Base-by-base conservation (phyloP, 2,888 invertebrate genomes). In the Lasioglossum malachurum region DNA sequence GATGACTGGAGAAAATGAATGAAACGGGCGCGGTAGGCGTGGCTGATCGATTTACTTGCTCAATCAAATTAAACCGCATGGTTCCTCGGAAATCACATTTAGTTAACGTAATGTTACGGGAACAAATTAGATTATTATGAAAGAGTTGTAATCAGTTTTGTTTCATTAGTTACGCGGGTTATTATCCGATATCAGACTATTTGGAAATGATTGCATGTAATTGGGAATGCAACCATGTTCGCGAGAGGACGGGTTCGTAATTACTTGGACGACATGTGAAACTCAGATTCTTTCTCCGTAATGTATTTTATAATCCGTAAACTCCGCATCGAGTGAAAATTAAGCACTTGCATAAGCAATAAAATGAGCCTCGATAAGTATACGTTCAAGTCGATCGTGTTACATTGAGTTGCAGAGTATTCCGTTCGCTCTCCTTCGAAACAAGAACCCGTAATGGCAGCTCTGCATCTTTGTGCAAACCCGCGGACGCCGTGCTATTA, bases 1-100 rank as follows among this genome's bases (percentile, higher is more conserved):
- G 60, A 64, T 64, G 60, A 64, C 60, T 64, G 60, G 60, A 27
- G 31, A 31, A 64, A 64, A 64, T 31, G 60, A 64, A 64, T 64
- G 27, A 16, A 64, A 64, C 60, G 60, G 31, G 31, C 60, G 60
- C 4, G n/a, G 67, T 31, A 19, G 67, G 67, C 31, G 67, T 35
- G 67, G 8, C 19, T 19, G 67, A 31, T 67, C 67, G 10, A 67
- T 35, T 67, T 67, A 67, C 67, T 23, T 19, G 67, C 31, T 23
- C 67, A 31, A 67, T 67, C 31, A 35, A 35, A 35, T 67, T 67
- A 23, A 35, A 31, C 19, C 19, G 35, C 16, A 19, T 35, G 35
- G 19, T 35, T 31, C 19, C 3, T 19, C 19, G 19, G 10, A 67
- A 35, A 35, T 67, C 19, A 31, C 19, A 35, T 35, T 35, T 67